These are phyloP conservation scores for Pyrgus malvae DNA, from an alignment of 2,888 invertebrate species.

Conservation along the genomic window DNA sequence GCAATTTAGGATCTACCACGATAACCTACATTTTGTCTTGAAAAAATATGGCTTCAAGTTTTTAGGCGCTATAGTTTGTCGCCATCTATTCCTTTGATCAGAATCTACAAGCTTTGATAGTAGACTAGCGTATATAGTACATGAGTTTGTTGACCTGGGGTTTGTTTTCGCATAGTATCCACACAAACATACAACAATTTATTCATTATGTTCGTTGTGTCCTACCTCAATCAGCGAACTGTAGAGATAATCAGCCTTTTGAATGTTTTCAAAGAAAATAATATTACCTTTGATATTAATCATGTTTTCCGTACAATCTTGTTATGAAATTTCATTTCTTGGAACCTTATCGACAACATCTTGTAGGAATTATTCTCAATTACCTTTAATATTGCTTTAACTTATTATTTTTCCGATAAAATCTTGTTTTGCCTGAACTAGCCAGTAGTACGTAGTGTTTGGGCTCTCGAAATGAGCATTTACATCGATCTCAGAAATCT, in stretches of 20 bases:
- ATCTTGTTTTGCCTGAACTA: slow-evolving; percentile 3
- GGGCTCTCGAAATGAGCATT: too few species aligned
- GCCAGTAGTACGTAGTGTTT: background rate
- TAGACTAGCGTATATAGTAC: background rate
- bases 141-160: background rate
- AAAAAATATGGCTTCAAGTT: too few species aligned
- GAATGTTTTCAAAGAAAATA: slow-evolving; percentile 4
- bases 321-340: slow-evolving; percentile 21
- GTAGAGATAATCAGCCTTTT: slow-evolving; percentile 7
- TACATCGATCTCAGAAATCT: too few species aligned
- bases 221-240: slow-evolving; percentile 11
- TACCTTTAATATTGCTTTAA: slow-evolving; percentile 9
- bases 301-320: background rate
- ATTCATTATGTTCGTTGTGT: background rate
- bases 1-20: too few species aligned
- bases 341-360: slow-evolving; percentile 10
- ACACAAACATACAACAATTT: background rate
- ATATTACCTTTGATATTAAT: background rate
- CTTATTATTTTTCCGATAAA: slow-evolving; percentile 4
- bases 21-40: too few species aligned
- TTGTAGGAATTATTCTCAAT: slow-evolving; percentile 15
- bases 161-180: background rate
- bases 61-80: too few species aligned
- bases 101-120: background rate
- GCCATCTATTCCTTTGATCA: too few species aligned